phyloP scores from a whole-genome alignment of 92 coral and sea anemone species.

The Pocillopora grandis region DNA sequence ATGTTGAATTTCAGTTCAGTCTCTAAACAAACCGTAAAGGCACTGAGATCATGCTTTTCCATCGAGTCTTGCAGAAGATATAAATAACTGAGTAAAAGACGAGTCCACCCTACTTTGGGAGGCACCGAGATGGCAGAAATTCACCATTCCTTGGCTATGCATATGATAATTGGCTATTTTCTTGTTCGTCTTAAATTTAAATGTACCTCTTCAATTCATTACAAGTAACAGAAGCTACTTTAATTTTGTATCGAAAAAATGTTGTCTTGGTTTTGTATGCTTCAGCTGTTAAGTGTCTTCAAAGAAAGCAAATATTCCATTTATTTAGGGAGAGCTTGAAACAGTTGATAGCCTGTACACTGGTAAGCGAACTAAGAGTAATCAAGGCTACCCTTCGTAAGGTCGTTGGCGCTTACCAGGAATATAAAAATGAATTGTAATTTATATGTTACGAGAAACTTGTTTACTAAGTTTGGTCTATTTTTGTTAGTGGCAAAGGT shows the following conservation, averaged over 20 bases:
- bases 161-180: not conserved
- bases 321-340: not conserved
- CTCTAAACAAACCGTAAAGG: no score
- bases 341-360: not conserved
- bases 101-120: no score
- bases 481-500: constrained; percentile 52
- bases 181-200: constrained; percentile 20
- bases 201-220: not conserved
- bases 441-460: constrained; percentile 54
- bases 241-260: constrained; percentile 15
- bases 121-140: no score
- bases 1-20: no score
- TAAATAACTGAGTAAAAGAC: no score
- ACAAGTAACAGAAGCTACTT: not conserved
- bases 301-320: not conserved
- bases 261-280: constrained; percentile 4
- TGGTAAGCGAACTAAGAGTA: not conserved
- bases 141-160: no score
- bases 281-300: not conserved
- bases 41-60: no score
- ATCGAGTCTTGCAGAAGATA: not conserved
- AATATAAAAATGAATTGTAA: constrained; percentile 8
- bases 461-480: constrained; percentile 46
- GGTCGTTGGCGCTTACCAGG: not conserved
- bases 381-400: not conserved